phyloP scores from a whole-genome alignment of 2,888 invertebrate genomes.

The Troides oblongomaculatus region DNA sequence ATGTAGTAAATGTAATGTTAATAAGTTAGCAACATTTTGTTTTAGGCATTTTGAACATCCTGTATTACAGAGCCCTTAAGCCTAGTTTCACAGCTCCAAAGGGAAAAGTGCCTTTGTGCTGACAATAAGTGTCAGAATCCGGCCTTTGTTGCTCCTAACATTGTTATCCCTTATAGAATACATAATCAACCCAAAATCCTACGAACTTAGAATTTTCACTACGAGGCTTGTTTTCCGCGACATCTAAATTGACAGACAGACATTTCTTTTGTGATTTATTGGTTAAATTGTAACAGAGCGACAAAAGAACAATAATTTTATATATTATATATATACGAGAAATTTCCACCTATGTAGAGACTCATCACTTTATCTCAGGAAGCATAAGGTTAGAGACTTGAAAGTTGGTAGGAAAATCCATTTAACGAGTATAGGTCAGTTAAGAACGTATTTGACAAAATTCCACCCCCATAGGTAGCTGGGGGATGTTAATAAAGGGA shows the following conservation, averaged over 20 bases:
- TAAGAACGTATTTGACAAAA: too few relatives aligned
- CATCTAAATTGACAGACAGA: constrained; percentile 37
- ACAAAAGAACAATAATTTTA: neutral
- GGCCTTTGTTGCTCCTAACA: constrained; percentile 32
- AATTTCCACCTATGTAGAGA: too few relatives aligned
- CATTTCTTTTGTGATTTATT: neutral
- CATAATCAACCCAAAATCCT: constrained; percentile 24
- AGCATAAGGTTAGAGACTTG: too few relatives aligned
- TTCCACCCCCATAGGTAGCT: too few relatives aligned
- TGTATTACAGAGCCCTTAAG: constrained; percentile 26
- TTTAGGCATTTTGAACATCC: constrained; percentile 7
- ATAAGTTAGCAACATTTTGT: neutral
- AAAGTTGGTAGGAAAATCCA: too few relatives aligned
- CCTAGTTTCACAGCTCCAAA: constrained; percentile 26
- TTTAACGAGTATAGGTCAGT: too few relatives aligned
- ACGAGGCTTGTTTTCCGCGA: constrained; percentile 33
- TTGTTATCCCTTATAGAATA: constrained; percentile 32
- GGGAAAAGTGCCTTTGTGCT: constrained; percentile 31
- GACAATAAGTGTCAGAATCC: constrained; percentile 35
- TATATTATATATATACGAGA: too few relatives aligned
- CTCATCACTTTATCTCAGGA: too few relatives aligned
- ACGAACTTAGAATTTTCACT: constrained; percentile 22
- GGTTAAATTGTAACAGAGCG: neutral
- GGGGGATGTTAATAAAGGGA: too few relatives aligned
- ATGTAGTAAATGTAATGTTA: neutral